phyloP scores from a whole-genome alignment of 2,888 invertebrate species.

The Drosophila borealis region DNA sequence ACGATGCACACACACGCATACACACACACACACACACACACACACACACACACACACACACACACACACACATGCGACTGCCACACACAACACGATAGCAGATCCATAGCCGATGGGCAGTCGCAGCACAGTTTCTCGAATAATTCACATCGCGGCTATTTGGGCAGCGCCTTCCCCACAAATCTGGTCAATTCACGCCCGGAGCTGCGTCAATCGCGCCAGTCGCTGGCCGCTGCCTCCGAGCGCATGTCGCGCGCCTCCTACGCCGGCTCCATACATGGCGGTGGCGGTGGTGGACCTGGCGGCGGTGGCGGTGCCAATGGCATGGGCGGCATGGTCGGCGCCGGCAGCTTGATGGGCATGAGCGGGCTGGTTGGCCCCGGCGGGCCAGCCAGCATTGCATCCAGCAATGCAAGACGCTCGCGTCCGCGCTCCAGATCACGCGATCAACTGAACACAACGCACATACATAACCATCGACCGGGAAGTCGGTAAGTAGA shows the following conservation, averaged over 20 bases:
- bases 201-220: slow-evolving; percentile 94
- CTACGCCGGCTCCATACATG: slow-evolving; percentile 89
- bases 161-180: slow-evolving; percentile 88
- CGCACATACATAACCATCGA: slow-evolving; percentile 86
- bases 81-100: slow-evolving; percentile 64
- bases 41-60: slow-evolving; percentile 21
- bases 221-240: slow-evolving; percentile 92
- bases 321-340: slow-evolving; percentile 48
- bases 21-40: slow-evolving; percentile 19
- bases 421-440: slow-evolving; percentile 92
- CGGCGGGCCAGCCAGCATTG: slow-evolving; percentile 86
- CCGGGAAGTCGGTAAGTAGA: slow-evolving; percentile 90
- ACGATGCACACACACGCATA: slow-evolving; percentile 8
- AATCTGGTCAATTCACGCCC: slow-evolving; percentile 91
- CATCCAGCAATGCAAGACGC: slow-evolving; percentile 87
- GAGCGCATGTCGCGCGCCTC: slow-evolving; percentile 92
- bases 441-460: slow-evolving; percentile 87
- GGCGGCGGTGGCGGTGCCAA: slow-evolving; percentile 62
- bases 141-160: slow-evolving; percentile 90
- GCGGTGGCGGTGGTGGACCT: slow-evolving; percentile 43
- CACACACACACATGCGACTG: slow-evolving; percentile 14
- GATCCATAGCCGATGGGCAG: slow-evolving; percentile 94
- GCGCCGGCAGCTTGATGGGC: slow-evolving; percentile 75
- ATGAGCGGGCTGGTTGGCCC: slow-evolving; percentile 73
- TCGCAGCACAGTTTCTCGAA: slow-evolving; percentile 95